A percentile compares a stretch with the other conserved stretches of the same genome.
Conservation (phyloP, 2,113 vertebrate species). For the Chaenogobius annularis region DNA sequence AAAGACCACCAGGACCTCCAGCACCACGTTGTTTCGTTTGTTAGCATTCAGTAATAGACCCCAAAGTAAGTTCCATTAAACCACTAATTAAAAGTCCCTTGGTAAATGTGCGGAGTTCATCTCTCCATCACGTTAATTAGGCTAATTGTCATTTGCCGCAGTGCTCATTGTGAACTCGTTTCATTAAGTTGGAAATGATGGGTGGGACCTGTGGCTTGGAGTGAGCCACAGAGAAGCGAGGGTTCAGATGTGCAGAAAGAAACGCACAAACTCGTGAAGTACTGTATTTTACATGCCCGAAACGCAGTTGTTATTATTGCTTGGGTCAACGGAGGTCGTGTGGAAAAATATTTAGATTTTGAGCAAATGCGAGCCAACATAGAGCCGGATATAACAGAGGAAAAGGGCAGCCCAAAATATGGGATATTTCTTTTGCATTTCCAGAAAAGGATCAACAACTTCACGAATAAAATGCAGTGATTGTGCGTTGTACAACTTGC, state of each 20-base stretch:
- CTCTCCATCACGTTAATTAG: constrained; percentile 45
- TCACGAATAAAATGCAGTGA: too few species aligned
- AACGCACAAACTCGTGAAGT: too few species aligned
- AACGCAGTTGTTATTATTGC: not conserved
- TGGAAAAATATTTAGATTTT: not conserved
- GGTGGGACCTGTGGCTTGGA: not conserved
- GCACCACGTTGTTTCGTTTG: constrained; percentile 18
- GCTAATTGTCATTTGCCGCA: constrained; percentile 45
- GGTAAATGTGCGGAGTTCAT: constrained; percentile 38
- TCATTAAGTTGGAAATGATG: constrained; percentile 36
- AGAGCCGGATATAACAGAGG: too few species aligned
- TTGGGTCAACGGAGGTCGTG: not conserved
- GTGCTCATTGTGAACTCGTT: constrained; percentile 35
- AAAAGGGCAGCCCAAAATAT: too few species aligned
- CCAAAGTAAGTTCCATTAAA: constrained; percentile 35
- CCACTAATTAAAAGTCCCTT: constrained; percentile 49
- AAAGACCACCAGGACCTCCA: constrained; percentile 12
- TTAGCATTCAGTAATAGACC: constrained; percentile 25
- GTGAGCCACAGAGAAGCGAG: constrained; percentile 6
- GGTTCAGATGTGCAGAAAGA: not conserved
- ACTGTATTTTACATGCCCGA: not conserved
- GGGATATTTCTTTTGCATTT: too few species aligned
- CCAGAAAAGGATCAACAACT: too few species aligned
- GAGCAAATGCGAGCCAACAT: not conserved
- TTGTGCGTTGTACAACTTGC: too few species aligned